Conservation (phyloP, 2,888 invertebrate genomes). For the Molanna angustata region DNA sequence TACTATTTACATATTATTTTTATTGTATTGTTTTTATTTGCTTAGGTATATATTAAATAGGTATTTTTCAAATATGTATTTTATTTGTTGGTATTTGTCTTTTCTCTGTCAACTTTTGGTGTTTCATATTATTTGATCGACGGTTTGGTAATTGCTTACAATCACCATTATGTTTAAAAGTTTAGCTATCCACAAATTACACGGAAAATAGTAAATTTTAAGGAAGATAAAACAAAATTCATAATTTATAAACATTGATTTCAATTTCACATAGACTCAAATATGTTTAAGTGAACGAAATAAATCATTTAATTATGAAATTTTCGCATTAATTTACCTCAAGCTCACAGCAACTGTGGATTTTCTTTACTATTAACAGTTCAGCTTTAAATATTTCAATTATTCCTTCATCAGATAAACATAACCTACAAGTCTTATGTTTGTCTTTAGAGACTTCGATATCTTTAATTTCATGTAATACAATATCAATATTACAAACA, state of each 20-base stretch:
- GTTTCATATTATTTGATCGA: too few relatives aligned
- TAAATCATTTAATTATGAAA: background rate
- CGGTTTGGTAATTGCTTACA: too few relatives aligned
- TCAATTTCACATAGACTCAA: background rate
- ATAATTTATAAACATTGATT: background rate
- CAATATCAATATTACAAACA: constrained; percentile 6
- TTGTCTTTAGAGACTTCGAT: constrained; percentile 5
- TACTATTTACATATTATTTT: too few relatives aligned
- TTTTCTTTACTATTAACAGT: constrained; percentile 13
- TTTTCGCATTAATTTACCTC: constrained; percentile 4
- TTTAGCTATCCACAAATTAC: background rate
- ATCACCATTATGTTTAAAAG: too few relatives aligned
- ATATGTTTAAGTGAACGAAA: background rate
- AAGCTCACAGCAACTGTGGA: constrained; percentile 15
- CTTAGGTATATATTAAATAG: too few relatives aligned
- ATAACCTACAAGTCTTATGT: constrained; percentile 15
- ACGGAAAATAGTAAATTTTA: background rate
- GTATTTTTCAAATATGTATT: too few relatives aligned
- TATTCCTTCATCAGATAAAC: constrained; percentile 15
- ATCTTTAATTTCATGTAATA: background rate
- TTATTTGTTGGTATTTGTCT: too few relatives aligned
- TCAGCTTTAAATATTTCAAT: constrained; percentile 16
- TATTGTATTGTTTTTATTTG: too few relatives aligned
- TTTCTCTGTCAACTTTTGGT: too few relatives aligned
- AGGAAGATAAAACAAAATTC: background rate